These are phyloP conservation scores for Cervus canadensis DNA, from an alignment of 2,113 vertebrate genomes.

Conservation along the genomic window DNA sequence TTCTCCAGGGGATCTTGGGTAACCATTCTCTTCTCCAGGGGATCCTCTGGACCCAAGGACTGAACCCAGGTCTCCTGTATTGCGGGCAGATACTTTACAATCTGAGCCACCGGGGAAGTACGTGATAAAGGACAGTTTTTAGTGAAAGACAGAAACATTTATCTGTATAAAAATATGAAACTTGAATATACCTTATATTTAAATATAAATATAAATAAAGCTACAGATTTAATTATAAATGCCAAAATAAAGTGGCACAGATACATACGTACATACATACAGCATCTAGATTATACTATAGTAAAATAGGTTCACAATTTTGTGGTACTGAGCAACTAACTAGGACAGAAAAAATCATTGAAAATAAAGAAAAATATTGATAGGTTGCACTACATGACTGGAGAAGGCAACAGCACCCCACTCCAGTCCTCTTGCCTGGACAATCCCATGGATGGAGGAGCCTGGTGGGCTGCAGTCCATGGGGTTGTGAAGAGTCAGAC, in stretches of 20 bases:
- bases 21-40: neutral
- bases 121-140: neutral
- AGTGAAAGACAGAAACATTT: neutral
- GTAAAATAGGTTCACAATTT: neutral
- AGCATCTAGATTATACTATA: neutral
- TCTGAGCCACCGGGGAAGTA: neutral
- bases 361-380: neutral
- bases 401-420: neutral
- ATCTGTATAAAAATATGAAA: neutral
- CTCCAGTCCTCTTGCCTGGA: neutral
- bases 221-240: neutral
- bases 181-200: neutral
- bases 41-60: neutral
- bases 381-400: neutral
- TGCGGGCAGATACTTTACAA: neutral
- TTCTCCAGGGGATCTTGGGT: neutral
- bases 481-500: fast-evolving
- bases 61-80: neutral
- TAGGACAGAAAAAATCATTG: neutral
- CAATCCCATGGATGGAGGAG: neutral
- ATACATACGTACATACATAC: neutral
- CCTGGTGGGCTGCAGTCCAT: neutral
- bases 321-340: neutral
- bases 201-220: neutral
- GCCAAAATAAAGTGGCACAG: neutral